Evolutionary conservation across 2,797 vertebrate species (phyloP).

Genomic region (Amphiprion clarkii): DNA sequence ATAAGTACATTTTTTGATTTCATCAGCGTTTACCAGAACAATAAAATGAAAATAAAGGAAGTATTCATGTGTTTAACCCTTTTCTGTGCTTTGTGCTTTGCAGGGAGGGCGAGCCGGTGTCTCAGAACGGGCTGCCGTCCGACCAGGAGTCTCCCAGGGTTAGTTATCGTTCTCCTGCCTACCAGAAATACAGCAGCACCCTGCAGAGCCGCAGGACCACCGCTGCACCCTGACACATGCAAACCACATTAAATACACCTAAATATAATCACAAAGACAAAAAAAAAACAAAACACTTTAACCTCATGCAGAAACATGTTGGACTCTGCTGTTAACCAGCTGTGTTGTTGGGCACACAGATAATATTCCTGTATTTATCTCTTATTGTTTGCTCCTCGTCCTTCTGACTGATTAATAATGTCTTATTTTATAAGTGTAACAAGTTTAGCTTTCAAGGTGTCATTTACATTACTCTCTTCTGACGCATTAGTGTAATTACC

Average conservation of each 20-base stretch:
- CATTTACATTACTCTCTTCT: not conserved
- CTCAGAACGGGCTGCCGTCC: slow-evolving; percentile 93
- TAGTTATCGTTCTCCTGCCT: slow-evolving; percentile 98
- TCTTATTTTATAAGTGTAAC: not conserved
- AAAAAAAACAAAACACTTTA: not conserved
- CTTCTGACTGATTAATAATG: slow-evolving; percentile 2
- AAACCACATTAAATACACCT: slow-evolving; percentile 17
- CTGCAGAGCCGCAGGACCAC: slow-evolving; percentile 92
- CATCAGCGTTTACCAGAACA: no score
- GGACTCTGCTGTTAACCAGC: no score
- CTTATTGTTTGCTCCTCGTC: slow-evolving; percentile 21
- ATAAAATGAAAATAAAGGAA: no score
- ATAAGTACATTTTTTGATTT: no score
- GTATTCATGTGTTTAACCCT: no score
- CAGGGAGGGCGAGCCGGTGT: slow-evolving; percentile 92
- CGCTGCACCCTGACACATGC: slow-evolving; percentile 84
- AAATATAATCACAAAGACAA: slow-evolving; percentile 2
- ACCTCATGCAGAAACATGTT: not conserved
- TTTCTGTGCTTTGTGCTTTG: slow-evolving; percentile 25
- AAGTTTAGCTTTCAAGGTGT: not conserved
- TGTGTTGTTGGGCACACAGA: not conserved
- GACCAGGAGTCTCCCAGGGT: slow-evolving; percentile 97
- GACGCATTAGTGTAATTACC: not conserved
- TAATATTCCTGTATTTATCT: no score
- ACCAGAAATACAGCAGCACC: slow-evolving; percentile 97